Evolutionary conservation across 2,797 vertebrate species (phyloP).

Genomic region (Hapalemur alaotrensis): DNA sequence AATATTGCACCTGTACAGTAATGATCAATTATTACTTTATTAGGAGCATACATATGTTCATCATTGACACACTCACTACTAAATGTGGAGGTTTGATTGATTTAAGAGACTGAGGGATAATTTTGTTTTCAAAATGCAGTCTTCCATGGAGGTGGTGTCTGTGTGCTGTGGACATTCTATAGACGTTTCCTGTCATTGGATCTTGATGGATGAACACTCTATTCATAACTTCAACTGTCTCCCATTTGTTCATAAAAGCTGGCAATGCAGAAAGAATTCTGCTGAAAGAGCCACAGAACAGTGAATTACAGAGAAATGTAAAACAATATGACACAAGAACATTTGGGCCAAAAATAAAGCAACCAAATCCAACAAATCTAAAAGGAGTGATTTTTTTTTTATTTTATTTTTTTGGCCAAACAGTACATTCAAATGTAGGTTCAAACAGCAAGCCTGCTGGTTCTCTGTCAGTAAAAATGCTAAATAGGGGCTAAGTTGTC

Average conservation of each 20-base stretch:
- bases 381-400: neutral
- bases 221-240: neutral
- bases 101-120: conserved; percentile 25
- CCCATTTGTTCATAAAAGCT: conserved; percentile 31
- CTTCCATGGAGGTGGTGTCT: neutral
- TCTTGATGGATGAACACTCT: neutral
- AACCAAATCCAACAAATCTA: conserved; percentile 41
- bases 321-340: conserved; percentile 1
- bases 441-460: conserved; percentile 45
- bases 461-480: conserved; percentile 58
- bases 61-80: neutral
- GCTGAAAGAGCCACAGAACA: conserved; percentile 25
- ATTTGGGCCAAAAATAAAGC: conserved; percentile 1
- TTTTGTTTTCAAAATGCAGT: neutral
- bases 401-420: conserved; percentile 27
- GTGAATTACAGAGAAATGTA: conserved; percentile 28
- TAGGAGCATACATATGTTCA: neutral
- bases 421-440: conserved; percentile 37
- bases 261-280: neutral
- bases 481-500: conserved; percentile 6
- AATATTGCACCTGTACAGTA: neutral
- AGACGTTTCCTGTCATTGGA: neutral
- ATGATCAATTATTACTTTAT: conserved; percentile 54
- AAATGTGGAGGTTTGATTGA: neutral
- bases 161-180: neutral